Conservation (phyloP, 2,888 invertebrate genomes). For the Gerris lacustris region DNA sequence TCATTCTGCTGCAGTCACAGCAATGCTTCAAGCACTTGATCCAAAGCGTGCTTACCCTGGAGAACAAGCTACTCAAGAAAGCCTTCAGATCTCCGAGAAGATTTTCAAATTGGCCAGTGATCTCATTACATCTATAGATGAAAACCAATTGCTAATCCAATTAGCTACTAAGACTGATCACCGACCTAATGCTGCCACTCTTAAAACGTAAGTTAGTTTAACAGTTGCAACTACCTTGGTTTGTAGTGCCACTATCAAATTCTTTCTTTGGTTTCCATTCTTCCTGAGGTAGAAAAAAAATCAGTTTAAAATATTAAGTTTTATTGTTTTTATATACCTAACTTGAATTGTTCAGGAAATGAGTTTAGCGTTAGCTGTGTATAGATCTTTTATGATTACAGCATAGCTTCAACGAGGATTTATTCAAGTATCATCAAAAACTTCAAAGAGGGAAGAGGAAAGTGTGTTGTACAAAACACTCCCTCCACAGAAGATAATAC, state of each 20-base stretch:
- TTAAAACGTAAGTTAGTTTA: slow-evolving; percentile 53
- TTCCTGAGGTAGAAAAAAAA: too few species aligned
- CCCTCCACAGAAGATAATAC: too few species aligned
- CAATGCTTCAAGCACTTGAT: slow-evolving; percentile 68
- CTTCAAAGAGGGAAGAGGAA: too few species aligned
- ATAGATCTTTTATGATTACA: too few species aligned
- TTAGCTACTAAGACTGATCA: slow-evolving; percentile 75
- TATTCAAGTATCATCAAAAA: too few species aligned
- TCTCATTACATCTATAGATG: slow-evolving; percentile 59
- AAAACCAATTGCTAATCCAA: slow-evolving; percentile 63
- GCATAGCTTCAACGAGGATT: too few species aligned
- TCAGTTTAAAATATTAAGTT: too few species aligned
- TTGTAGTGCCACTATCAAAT: not conserved
- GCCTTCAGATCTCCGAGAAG: slow-evolving; percentile 34
- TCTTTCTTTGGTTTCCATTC: slow-evolving; percentile 15
- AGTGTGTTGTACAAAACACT: too few species aligned
- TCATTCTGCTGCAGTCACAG: slow-evolving; percentile 62
- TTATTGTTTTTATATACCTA: too few species aligned
- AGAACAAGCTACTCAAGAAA: slow-evolving; percentile 18
- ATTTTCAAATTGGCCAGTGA: slow-evolving; percentile 45
- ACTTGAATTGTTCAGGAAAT: too few species aligned
- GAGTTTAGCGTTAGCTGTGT: too few species aligned
- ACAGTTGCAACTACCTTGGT: not conserved
- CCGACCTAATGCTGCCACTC: slow-evolving; percentile 67
- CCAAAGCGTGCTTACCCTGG: slow-evolving; percentile 33